Evolutionary conservation across 2,797 vertebrate species (phyloP).

Genomic region (Falco biarmicus): DNA sequence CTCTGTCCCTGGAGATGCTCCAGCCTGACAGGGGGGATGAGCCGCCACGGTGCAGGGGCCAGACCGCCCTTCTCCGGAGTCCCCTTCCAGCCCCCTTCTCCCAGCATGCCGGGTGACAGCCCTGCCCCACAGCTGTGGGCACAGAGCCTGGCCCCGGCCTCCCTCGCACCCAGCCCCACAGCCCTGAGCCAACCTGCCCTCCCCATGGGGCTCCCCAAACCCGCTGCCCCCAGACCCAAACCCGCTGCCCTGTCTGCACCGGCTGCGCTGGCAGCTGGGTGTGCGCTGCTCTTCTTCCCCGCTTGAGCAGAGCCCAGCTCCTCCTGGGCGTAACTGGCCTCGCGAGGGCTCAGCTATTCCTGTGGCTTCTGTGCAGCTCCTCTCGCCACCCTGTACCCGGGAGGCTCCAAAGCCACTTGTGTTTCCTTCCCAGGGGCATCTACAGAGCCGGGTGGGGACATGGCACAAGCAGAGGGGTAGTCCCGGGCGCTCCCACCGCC

Average conservation of each 20-base stretch:
- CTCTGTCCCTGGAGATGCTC: not conserved
- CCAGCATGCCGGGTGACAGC: not conserved
- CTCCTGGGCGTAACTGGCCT: conserved; percentile 1
- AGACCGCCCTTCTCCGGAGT: not conserved
- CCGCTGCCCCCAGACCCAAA: fast-evolving
- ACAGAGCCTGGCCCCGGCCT: not conserved
- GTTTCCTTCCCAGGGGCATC: not conserved
- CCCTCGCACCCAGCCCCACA: too few relatives aligned
- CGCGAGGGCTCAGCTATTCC: not conserved
- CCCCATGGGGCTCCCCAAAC: fast-evolving
- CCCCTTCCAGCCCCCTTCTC: not conserved
- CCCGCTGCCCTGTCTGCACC: fast-evolving
- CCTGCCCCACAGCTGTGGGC: too few relatives aligned
- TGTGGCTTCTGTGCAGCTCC: not conserved
- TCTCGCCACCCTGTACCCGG: not conserved
- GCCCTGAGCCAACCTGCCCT: not conserved
- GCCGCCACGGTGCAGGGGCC: not conserved
- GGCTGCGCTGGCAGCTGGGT: not conserved
- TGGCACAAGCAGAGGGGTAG: not conserved
- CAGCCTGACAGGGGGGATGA: not conserved
- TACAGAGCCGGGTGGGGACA: not conserved
- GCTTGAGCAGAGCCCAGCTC: not conserved
- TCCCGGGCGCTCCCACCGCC: not conserved
- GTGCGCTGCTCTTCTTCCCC: not conserved
- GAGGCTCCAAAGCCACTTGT: not conserved